Evolutionary conservation across 2,797 vertebrate genomes (phyloP).

Genomic region (Sandelia bainsii): DNA sequence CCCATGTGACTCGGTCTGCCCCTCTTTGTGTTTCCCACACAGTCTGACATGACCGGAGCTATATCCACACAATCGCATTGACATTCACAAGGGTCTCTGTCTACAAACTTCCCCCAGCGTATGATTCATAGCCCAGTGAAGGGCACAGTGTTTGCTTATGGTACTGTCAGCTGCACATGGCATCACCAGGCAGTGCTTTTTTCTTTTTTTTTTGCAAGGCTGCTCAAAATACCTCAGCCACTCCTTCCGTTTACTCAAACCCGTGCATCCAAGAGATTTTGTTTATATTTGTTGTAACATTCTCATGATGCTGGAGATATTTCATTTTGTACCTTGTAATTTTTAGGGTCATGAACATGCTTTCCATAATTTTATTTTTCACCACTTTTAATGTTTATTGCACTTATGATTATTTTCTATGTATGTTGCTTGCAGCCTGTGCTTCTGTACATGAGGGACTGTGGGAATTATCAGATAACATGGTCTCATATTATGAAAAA

Average conservation of each 20-base stretch:
- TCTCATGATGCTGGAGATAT: conserved; percentile 44
- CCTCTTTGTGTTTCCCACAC: conserved; percentile 88
- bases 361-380: conserved; percentile 31
- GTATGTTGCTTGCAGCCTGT: conserved; percentile 20
- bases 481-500: conserved; percentile 35
- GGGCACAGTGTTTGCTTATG: conserved; percentile 73
- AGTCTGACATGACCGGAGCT: conserved; percentile 79
- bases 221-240: conserved; percentile 32
- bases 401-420: conserved; percentile 15
- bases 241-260: conserved; percentile 19
- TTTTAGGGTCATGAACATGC: conserved; percentile 12
- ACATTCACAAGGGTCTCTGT: conserved; percentile 72
- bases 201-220: conserved; percentile 9
- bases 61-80: conserved; percentile 75
- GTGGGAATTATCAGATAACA: conserved; percentile 73
- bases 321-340: conserved; percentile 27
- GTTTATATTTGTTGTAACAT: conserved; percentile 30
- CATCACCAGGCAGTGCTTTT: conserved; percentile 24
- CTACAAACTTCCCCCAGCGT: conserved; percentile 68
- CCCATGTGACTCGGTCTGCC: conserved; percentile 82
- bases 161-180: conserved; percentile 71
- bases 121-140: conserved; percentile 77
- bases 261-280: background rate
- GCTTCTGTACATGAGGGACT: conserved; percentile 23
- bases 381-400: conserved; percentile 32